phyloP scores from a whole-genome alignment of 1,140 invertebrate genomes.

The Papilio aristodemus region DNA sequence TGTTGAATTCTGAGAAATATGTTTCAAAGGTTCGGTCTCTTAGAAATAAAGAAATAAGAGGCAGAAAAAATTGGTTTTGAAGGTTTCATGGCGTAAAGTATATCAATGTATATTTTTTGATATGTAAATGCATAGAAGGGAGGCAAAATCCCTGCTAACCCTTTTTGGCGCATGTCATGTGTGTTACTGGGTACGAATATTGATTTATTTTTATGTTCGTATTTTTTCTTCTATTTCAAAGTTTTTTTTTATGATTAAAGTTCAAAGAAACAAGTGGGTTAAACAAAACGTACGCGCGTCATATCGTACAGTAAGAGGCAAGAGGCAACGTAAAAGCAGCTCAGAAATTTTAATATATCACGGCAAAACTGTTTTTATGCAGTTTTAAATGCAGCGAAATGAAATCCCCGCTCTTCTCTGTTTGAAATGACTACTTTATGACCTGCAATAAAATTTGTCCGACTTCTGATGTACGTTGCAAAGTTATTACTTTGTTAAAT shows the following conservation, averaged over 20 bases:
- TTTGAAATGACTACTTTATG: slow-evolving; percentile 20
- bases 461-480: not conserved
- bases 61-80: no score
- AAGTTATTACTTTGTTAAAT: not conserved
- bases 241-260: no score
- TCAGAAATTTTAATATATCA: slow-evolving; percentile 28
- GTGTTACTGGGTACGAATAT: no score
- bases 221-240: not conserved
- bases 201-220: no score
- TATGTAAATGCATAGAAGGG: no score
- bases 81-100: no score
- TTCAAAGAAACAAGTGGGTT: not conserved
- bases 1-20: no score
- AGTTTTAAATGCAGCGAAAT: slow-evolving; percentile 15
- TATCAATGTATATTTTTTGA: not conserved
- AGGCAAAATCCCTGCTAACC: no score
- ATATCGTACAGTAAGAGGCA: not conserved
- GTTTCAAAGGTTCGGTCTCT: no score
- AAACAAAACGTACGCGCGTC: slow-evolving; percentile 17
- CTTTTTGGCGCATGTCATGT: no score
- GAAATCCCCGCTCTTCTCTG: slow-evolving; percentile 1
- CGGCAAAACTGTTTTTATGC: slow-evolving; percentile 27
- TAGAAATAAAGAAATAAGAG: no score
- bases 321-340: slow-evolving; percentile 14
- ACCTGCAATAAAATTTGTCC: slow-evolving; percentile 1